Evolutionary conservation across 2,888 invertebrate genomes (phyloP), one percentile per base, ranked within the genome.

Genomic region (Nesidiocoris tenuis): DNA sequence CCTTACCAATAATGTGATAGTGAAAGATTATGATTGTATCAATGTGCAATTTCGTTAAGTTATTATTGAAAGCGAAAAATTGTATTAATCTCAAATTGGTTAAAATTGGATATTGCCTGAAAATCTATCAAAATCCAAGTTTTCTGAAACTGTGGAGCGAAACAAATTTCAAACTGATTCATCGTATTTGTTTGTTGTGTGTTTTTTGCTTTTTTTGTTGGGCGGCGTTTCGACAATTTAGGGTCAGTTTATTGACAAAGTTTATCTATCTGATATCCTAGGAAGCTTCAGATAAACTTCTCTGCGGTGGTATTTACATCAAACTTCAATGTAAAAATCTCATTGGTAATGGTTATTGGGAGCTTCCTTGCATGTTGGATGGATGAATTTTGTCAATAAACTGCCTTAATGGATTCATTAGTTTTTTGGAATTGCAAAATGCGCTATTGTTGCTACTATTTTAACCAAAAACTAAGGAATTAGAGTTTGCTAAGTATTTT

Each of bases 31-130:
- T 65, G 25, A 65, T 65, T 65, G 39, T 67, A 56, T 67, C 55
- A 67, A 65, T 67, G 67, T 67, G 67, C 67, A 67, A 67, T 67
- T 54, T 67, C 12, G 39, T 67, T 67, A 66, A 55, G 54, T 56
- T 56, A 22, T 55, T 67, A 22, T 22, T 39, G 39, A 39, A 39
- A 39, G 39, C n/a, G n/a, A 39, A 65, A 65, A 54, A 39, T 65
- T 67, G 55, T 67, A 56, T 67, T 67, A 67, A 21, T 65, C 65
- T 65, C 65, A 39, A 19, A 2, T 65, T 18, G 25, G 65, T 25
- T 39, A n/a, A n/a, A n/a, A n/a, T n/a, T n/a, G n/a, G n/a, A n/a
- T n/a, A n/a, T n/a, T n/a, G n/a, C n/a, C n/a, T n/a, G n/a, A n/a
- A n/a, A n/a, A n/a, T n/a, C n/a, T n/a, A n/a, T n/a, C n/a, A n/a